Evolutionary conservation across 1,140 invertebrate species (phyloP).

Genomic region (Eriocheir sinensis): DNA sequence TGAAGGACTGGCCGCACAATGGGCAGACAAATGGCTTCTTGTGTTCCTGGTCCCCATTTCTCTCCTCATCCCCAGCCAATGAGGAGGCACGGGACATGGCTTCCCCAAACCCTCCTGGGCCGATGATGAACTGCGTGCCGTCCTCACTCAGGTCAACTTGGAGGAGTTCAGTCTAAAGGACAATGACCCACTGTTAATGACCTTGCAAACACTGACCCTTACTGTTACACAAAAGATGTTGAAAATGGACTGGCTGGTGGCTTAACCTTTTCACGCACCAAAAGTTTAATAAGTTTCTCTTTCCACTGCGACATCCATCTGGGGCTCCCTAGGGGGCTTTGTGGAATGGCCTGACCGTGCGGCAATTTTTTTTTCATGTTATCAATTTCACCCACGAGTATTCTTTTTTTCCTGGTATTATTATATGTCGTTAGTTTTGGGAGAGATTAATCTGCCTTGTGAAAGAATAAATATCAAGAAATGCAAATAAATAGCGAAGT

Average conservation of each 20-base stretch:
- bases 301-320: no score
- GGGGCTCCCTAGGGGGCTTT: no score
- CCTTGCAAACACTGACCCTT: background rate
- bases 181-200: background rate
- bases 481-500: no score
- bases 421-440: no score
- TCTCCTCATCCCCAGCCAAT: slow-evolving; percentile 72
- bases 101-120: slow-evolving; percentile 75
- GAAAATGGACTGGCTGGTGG: background rate
- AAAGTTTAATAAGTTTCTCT: no score
- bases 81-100: slow-evolving; percentile 68
- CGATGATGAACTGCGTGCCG: slow-evolving; percentile 79
- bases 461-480: no score
- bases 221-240: background rate
- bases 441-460: no score
- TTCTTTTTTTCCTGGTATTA: no score
- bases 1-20: slow-evolving; percentile 98
- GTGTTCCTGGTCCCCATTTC: slow-evolving; percentile 81
- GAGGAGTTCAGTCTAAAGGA: slow-evolving; percentile 74
- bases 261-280: no score
- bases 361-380: no score
- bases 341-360: no score
- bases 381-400: no score
- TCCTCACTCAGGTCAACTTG: slow-evolving; percentile 79
- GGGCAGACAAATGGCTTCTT: slow-evolving; percentile 97